Conservation (phyloP, 2,797 vertebrate genomes). For the Cephalopachus bancanus region DNA sequence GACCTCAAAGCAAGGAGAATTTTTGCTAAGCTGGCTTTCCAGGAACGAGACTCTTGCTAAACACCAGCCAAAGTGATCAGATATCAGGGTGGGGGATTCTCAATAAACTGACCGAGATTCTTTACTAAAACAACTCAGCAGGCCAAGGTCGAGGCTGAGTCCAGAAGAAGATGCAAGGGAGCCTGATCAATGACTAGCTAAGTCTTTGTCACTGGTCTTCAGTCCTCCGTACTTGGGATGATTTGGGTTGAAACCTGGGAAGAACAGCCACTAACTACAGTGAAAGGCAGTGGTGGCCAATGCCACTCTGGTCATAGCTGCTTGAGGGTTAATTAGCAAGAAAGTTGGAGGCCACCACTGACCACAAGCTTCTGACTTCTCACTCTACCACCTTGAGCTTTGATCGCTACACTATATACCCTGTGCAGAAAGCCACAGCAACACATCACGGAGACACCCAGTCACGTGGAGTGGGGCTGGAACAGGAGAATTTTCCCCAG, state of each 20-base stretch:
- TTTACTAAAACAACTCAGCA: not conserved
- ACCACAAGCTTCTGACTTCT: not conserved
- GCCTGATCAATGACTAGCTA: not conserved
- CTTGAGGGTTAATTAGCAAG: not conserved
- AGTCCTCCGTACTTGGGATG: not conserved
- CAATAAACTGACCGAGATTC: not conserved
- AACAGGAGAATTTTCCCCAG: not conserved
- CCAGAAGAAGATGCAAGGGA: too few relatives aligned
- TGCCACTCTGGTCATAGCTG: not conserved
- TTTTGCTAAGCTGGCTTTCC: not conserved
- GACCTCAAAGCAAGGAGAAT: not conserved
- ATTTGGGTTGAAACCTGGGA: not conserved
- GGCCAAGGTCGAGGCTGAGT: not conserved
- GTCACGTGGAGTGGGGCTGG: not conserved
- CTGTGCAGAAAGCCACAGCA: not conserved
- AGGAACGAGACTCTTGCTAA: not conserved
- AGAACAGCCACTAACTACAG: not conserved
- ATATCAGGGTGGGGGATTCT: not conserved
- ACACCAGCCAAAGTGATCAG: not conserved
- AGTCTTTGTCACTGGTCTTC: not conserved
- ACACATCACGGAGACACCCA: rapidly evolving
- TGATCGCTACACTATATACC: rapidly evolving
- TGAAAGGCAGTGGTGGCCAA: not conserved
- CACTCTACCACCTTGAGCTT: not conserved
- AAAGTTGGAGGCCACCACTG: not conserved